These are phyloP conservation scores for Pantherophis guttatus DNA, from an alignment of 2,113 vertebrate species.

Conservation along the genomic window DNA sequence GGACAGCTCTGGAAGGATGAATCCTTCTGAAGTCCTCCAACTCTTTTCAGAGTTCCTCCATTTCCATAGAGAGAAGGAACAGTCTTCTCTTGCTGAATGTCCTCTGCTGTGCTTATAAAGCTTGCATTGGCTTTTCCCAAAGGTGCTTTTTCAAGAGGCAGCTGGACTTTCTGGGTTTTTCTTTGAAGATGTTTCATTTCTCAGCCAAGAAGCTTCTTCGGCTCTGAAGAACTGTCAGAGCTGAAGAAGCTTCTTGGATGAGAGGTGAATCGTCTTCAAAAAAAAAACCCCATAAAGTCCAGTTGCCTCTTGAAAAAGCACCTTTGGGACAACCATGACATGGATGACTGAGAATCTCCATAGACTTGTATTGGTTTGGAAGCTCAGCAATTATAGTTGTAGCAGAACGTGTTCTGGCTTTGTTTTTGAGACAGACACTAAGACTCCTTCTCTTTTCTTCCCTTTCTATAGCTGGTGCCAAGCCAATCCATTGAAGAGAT, in stretches of 20 bases:
- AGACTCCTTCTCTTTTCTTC: conserved; percentile 13
- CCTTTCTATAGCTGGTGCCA: conserved; percentile 76
- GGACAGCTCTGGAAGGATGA: neutral
- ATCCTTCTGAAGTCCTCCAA: neutral
- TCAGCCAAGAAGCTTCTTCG: too few relatives aligned
- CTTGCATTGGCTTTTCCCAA: neutral
- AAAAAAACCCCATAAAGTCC: too few relatives aligned
- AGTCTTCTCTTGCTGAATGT: neutral
- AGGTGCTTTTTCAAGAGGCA: too few relatives aligned
- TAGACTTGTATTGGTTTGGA: neutral
- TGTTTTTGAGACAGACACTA: neutral
- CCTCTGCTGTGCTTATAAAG: neutral
- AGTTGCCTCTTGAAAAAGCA: too few relatives aligned
- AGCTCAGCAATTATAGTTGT: too few relatives aligned
- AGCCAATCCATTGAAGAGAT: conserved; percentile 84
- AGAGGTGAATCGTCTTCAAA: too few relatives aligned
- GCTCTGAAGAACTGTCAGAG: too few relatives aligned
- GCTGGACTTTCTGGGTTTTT: too few relatives aligned
- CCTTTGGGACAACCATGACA: too few relatives aligned
- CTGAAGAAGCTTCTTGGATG: too few relatives aligned
- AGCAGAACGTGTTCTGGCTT: neutral
- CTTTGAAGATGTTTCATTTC: too few relatives aligned
- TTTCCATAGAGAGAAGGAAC: neutral
- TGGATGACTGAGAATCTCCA: too few relatives aligned
- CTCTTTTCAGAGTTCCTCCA: neutral